Conservation (phyloP, 1,140 invertebrate genomes). For the Antheraea mylitta region DNA sequence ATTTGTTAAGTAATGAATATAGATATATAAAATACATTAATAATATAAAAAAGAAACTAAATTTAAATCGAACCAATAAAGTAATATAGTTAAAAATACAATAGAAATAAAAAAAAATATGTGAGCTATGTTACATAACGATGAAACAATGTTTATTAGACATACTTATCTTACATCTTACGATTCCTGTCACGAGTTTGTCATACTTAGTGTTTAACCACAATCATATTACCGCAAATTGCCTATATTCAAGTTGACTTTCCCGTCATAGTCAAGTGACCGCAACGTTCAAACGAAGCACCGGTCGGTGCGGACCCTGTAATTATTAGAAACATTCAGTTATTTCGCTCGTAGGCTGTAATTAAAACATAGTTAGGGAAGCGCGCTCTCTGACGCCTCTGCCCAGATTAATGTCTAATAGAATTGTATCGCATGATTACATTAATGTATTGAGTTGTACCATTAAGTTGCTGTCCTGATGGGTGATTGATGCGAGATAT, state of each 20-base stretch:
- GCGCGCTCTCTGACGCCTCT: constrained; percentile 42
- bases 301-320: constrained; percentile 47
- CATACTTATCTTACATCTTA: background rate
- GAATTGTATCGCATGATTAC: constrained; percentile 70
- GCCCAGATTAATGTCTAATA: constrained; percentile 67
- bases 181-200: background rate
- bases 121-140: too few species aligned
- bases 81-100: too few species aligned
- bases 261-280: constrained; percentile 1
- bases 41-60: too few species aligned
- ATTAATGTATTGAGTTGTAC: constrained; percentile 50
- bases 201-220: background rate
- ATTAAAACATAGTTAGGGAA: constrained; percentile 72
- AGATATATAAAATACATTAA: too few species aligned
- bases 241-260: constrained; percentile 35
- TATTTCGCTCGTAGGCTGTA: constrained; percentile 55
- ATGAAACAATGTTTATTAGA: too few species aligned
- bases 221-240: too few species aligned
- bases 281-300: constrained; percentile 24
- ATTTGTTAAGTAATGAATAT: too few species aligned
- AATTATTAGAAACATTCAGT: constrained; percentile 63
- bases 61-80: too few species aligned
- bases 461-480: constrained; percentile 48
- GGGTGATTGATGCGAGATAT: constrained; percentile 46
- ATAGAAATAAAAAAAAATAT: too few species aligned